phyloP scores from a whole-genome alignment of 2,797 vertebrate species.

The Cyprinodon diabolis region DNA sequence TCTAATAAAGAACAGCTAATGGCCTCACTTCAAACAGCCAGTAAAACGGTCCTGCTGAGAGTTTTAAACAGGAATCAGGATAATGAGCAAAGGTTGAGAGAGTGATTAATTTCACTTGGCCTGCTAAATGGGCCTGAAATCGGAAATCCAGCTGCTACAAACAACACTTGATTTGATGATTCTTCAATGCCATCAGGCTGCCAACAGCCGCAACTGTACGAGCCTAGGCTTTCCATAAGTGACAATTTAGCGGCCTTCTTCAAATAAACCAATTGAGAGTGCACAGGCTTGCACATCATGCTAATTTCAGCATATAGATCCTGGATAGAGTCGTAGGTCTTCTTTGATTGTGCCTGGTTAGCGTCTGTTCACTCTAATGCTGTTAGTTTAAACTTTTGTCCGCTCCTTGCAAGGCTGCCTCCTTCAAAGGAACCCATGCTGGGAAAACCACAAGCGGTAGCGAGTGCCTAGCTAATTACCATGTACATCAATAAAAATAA shows the following conservation, averaged over 20 bases:
- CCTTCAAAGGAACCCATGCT: slow-evolving; percentile 65
- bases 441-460: slow-evolving; percentile 80
- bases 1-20: slow-evolving; percentile 41
- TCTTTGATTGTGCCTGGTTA: slow-evolving; percentile 69
- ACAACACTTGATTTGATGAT: slow-evolving; percentile 47
- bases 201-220: slow-evolving; percentile 39
- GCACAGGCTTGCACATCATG: slow-evolving; percentile 63
- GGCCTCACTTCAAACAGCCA: slow-evolving; percentile 32
- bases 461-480: slow-evolving; percentile 82
- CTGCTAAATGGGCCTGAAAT: slow-evolving; percentile 22
- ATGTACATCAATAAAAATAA: slow-evolving; percentile 86
- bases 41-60: slow-evolving; percentile 35
- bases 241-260: slow-evolving; percentile 62
- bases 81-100: slow-evolving; percentile 33
- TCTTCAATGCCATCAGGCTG: slow-evolving; percentile 46
- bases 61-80: slow-evolving; percentile 39
- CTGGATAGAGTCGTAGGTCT: slow-evolving; percentile 53
- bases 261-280: slow-evolving; percentile 69
- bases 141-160: slow-evolving; percentile 34
- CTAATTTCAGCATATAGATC: slow-evolving; percentile 77
- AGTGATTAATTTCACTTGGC: slow-evolving; percentile 27
- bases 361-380: slow-evolving; percentile 55
- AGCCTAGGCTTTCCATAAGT: slow-evolving; percentile 56
- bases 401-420: slow-evolving; percentile 53
- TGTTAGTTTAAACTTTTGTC: slow-evolving; percentile 83